Evolutionary conservation across 1,140 invertebrate species (phyloP), one percentile per base, ranked within the genome.

Genomic region (Bombus huntii): DNA sequence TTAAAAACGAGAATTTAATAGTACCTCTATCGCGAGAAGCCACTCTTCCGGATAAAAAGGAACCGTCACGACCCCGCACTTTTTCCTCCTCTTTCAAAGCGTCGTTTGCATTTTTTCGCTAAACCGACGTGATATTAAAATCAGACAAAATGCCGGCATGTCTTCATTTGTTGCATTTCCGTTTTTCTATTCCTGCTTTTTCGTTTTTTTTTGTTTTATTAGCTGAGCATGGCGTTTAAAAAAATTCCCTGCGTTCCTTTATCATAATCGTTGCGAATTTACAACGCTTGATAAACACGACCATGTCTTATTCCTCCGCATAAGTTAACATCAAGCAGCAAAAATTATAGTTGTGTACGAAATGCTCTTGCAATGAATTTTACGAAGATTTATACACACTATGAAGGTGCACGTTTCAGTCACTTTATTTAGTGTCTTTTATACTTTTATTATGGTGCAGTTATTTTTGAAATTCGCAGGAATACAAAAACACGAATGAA

Each of bases 1-100:
- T 75, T 34, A 75, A 75, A 28, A 57, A 75, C 44, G 44, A 34
- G 44, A 75, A 75, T 75, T 25, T 25, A 75, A 75, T 34, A 34
- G 34, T 39, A 53, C 10, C 15, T 53, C 1, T 75, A 75, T 75
- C 44, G 31, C 44, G 44, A 18, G 44, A 53, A 31, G 44, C 28
- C 42, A 53, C 44, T 53, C 44, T 74, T 34, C 18, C 18, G 73
- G 3, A 25, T 3, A 13, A 53, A 53, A 53, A 53, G n/a, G 34
- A 44, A 53, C 47, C 47, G 47, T 22, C 47, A 22, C 47, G 18
- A 31, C n/a, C 37, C 28, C 31, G 22, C 2, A 18, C 25, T 39
- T 28, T 25, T 12, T 37, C 47, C 47, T 53, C 47, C 25, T 42
- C 37, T 42, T 28, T 71, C 6, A 37, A 70, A 70, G 66, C 22